These are phyloP conservation scores for Tetragonula carbonaria DNA, from an alignment of 2,888 invertebrate genomes.

Conservation along the genomic window DNA sequence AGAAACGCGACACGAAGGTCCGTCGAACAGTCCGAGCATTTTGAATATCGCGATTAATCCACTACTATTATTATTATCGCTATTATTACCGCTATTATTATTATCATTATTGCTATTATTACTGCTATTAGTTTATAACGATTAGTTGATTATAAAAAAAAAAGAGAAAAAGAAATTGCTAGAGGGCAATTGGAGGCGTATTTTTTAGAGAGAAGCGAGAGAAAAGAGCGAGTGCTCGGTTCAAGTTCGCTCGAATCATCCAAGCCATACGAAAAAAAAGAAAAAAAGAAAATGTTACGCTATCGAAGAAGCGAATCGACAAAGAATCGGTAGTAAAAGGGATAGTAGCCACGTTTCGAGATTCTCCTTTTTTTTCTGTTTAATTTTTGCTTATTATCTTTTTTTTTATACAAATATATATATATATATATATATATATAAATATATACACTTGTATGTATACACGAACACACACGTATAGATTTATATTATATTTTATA, in stretches of 20 bases:
- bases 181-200: slow-evolving; percentile 82
- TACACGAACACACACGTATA: slow-evolving; percentile 34
- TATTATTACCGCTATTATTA: slow-evolving; percentile 57
- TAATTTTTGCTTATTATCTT: slow-evolving; percentile 56
- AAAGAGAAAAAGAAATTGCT: slow-evolving; percentile 48
- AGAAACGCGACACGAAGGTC: slow-evolving; percentile 42
- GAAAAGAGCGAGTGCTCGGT: slow-evolving; percentile 51
- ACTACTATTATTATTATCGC: slow-evolving; percentile 60
- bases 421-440: slow-evolving; percentile 41
- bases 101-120: slow-evolving; percentile 62
- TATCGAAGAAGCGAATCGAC: slow-evolving; percentile 56
- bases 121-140: slow-evolving; percentile 62
- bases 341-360: slow-evolving; percentile 76
- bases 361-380: slow-evolving; percentile 77
- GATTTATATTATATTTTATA: not conserved
- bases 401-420: slow-evolving; percentile 54
- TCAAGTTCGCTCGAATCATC: slow-evolving; percentile 70
- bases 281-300: not conserved
- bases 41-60: slow-evolving; percentile 70
- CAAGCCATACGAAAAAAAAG: slow-evolving; percentile 58
- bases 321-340: slow-evolving; percentile 63
- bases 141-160: slow-evolving; percentile 58
- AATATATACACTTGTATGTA: slow-evolving; percentile 47
- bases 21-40: slow-evolving; percentile 57
- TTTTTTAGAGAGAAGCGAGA: slow-evolving; percentile 75